phyloP scores from a whole-genome alignment of 1,140 invertebrate species.

The Ceratosolen fusciceps region DNA sequence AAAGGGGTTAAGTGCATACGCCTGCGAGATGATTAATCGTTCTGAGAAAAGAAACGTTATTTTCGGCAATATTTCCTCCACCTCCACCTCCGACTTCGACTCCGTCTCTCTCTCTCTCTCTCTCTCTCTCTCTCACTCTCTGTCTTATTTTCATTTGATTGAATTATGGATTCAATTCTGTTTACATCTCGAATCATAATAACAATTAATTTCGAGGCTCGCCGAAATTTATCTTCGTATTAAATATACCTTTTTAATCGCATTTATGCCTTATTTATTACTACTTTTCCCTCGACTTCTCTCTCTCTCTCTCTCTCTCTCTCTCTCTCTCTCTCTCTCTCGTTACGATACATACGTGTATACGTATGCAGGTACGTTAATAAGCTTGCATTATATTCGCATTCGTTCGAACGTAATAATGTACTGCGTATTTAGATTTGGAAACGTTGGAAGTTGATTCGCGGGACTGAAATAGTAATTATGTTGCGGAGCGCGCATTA shows the following conservation, averaged over 20 bases:
- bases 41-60: neutral
- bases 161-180: neutral
- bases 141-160: neutral
- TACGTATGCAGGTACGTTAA: too few species aligned
- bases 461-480: neutral
- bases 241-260: neutral
- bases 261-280: neutral
- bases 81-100: too few species aligned
- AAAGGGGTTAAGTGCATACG: conserved; percentile 8
- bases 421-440: too few species aligned
- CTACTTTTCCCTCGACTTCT: neutral
- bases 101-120: too few species aligned
- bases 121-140: neutral
- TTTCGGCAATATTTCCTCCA: neutral
- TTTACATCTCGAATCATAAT: neutral
- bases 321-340: too few species aligned
- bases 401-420: too few species aligned
- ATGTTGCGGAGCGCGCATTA: neutral
- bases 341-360: too few species aligned
- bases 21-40: neutral
- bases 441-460: too few species aligned
- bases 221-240: neutral
- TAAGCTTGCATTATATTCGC: too few species aligned
- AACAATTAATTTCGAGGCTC: neutral
- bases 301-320: neutral